Percentiles rank a stretch among this genome's conserved stretches.
Conservation (phyloP, 2,113 vertebrate genomes). For the Lamprologus sp. region DNA sequence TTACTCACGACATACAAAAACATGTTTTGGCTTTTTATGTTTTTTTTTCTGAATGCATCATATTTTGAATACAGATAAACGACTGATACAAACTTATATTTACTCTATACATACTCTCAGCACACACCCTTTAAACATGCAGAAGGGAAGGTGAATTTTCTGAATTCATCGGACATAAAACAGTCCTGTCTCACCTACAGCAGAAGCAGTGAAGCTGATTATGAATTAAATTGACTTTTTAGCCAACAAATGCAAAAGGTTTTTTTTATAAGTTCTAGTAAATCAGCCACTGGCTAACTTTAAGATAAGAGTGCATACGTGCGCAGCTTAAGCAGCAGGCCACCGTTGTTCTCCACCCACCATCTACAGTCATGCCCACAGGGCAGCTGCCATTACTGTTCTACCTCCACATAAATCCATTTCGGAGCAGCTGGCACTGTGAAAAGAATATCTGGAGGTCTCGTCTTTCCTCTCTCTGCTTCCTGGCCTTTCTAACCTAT, state of each 20-base stretch:
- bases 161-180: background rate
- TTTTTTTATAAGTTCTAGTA: background rate
- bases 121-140: background rate
- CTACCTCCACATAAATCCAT: background rate
- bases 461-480: background rate
- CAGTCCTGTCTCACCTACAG: background rate
- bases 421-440: slow-evolving; percentile 3
- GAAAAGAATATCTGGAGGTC: background rate
- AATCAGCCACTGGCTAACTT: background rate
- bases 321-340: background rate
- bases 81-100: background rate
- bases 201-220: background rate
- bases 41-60: background rate
- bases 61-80: background rate
- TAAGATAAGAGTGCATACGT: background rate
- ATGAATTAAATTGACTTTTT: background rate
- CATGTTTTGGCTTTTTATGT: background rate
- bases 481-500: background rate
- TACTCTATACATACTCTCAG: background rate
- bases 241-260: background rate
- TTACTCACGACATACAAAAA: background rate
- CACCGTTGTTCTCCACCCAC: background rate
- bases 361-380: background rate
- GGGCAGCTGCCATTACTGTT: slow-evolving; percentile 25
- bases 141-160: background rate